Base-by-base conservation (phyloP, 2,888 invertebrate species). In the Tachystola acroxantha region DNA sequence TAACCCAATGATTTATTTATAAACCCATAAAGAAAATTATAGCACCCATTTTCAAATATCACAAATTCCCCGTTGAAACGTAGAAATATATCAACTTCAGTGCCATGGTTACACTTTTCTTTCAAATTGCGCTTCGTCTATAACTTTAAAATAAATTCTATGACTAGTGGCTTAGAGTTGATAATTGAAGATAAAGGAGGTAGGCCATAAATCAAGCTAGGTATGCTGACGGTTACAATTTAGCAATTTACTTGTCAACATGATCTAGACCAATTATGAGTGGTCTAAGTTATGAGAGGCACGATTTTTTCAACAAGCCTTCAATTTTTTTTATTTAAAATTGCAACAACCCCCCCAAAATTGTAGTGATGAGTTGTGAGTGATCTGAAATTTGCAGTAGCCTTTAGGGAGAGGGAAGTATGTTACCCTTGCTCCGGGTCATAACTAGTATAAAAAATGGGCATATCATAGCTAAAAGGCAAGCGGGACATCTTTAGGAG, bases 241-340 rank as follows among this genome's bases (percentile, higher is more conserved):
- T 76, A 68, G 72, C 66, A 75, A 77, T 77, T 76, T 76, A 66
- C 66, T 69, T 74, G 75, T 77, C 76, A 65, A 69, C 70, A 66
- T 71, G 69, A 73, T 74, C 72, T 69, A 69, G 67, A 57, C 63
- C 66, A 61, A 72, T 72, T 72, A 69, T 57, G 47, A 47, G 37
- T 36, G 48, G 50, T 43, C 39, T 50, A 57, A 57, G 43, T 31
- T 3, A 36, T 2, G 46, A 49, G 4, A 35, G 32, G 5, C 7
- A 46, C n/a, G n/a, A n/a, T n/a, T n/a, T n/a, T n/a, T n/a, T n/a
- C n/a, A n/a, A n/a, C n/a, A n/a, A n/a, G n/a, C n/a, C n/a, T n/a
- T n/a, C n/a, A n/a, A n/a, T n/a, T n/a, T n/a, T n/a, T n/a, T n/a
- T n/a, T n/a, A n/a, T n/a, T n/a, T n/a, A n/a, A n/a, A n/a, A n/a